phyloP scores from a whole-genome alignment of 2,797 vertebrate genomes.

The Helostoma temminkii region DNA sequence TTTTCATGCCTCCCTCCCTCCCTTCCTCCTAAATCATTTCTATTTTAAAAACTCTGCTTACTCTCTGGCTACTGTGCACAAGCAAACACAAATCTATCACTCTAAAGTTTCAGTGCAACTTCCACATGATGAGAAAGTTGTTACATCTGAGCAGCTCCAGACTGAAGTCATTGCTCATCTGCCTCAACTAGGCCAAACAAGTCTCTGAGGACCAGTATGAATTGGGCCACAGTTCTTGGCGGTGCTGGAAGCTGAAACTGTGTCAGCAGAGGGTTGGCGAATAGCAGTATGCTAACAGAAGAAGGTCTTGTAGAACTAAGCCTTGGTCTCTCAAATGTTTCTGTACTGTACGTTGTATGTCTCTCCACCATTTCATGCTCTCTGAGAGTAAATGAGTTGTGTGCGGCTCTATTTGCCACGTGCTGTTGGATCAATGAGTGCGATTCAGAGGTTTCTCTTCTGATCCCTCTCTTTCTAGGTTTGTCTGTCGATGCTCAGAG shows the following conservation, averaged over 20 bases:
- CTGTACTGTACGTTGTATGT: slow-evolving; percentile 4
- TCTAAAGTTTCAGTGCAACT: slow-evolving; percentile 13
- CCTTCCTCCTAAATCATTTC: neutral
- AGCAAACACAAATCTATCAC: neutral
- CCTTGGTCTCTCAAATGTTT: slow-evolving; percentile 18
- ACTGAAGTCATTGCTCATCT: slow-evolving; percentile 35
- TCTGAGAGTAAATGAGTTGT: neutral
- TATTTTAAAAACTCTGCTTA: neutral
- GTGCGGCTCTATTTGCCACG: neutral
- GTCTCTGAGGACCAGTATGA: slow-evolving; percentile 66
- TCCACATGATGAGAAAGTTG: slow-evolving; percentile 15
- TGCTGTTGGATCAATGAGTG: slow-evolving; percentile 25
- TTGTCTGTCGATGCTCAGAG: slow-evolving; percentile 24
- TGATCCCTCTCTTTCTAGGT: slow-evolving; percentile 30
- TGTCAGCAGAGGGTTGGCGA: slow-evolving; percentile 62
- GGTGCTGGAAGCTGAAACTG: slow-evolving; percentile 68
- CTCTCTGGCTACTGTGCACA: neutral
- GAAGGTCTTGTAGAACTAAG: slow-evolving; percentile 17
- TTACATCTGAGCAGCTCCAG: slow-evolving; percentile 26
- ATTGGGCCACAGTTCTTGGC: slow-evolving; percentile 73
- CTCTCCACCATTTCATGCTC: slow-evolving; percentile 16
- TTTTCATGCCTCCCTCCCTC: neutral
- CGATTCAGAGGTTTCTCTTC: slow-evolving; percentile 20
- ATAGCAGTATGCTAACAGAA: slow-evolving; percentile 19
- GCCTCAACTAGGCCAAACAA: slow-evolving; percentile 67